These are phyloP conservation scores for Eulacestoma nigropectus DNA, from an alignment of 2,113 vertebrate species.

Conservation along the genomic window DNA sequence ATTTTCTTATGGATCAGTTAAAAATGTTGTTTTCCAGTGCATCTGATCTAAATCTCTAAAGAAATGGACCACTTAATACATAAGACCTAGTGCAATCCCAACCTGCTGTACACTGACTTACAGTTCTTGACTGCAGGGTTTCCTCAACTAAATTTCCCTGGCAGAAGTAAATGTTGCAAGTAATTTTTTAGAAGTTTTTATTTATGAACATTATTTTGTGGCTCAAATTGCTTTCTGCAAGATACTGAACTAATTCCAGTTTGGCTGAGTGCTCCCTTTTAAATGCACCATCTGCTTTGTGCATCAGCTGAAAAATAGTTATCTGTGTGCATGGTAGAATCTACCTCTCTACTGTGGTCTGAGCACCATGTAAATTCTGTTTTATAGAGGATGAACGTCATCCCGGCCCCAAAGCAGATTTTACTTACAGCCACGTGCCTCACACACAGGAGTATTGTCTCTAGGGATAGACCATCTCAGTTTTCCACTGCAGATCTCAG, in stretches of 20 bases:
- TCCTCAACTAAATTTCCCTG: neutral
- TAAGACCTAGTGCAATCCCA: neutral
- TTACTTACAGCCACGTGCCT: neutral
- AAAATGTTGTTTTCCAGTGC: neutral
- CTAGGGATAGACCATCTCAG: neutral
- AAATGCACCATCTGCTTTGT: conserved; percentile 43
- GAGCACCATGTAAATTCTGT: neutral
- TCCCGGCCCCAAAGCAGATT: neutral
- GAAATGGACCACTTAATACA: neutral
- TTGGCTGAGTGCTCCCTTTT: conserved; percentile 9
- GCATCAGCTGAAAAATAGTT: neutral
- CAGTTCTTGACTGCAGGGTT: neutral
- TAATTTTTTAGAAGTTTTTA: conserved; percentile 53
- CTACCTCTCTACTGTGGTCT: neutral
- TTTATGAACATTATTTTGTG: conserved; percentile 35
- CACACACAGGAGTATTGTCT: neutral
- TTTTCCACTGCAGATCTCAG: conserved; percentile 2
- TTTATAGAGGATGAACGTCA: conserved; percentile 18
- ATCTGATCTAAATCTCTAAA: neutral
- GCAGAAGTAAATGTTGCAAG: conserved; percentile 23
- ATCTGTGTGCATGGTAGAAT: neutral
- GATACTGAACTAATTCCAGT: conserved; percentile 43
- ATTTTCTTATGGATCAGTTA: neutral
- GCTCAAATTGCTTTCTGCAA: conserved; percentile 5
- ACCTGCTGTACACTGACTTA: neutral